Conservation (phyloP, 1,140 invertebrate genomes). For the Drosophila erecta region DNA sequence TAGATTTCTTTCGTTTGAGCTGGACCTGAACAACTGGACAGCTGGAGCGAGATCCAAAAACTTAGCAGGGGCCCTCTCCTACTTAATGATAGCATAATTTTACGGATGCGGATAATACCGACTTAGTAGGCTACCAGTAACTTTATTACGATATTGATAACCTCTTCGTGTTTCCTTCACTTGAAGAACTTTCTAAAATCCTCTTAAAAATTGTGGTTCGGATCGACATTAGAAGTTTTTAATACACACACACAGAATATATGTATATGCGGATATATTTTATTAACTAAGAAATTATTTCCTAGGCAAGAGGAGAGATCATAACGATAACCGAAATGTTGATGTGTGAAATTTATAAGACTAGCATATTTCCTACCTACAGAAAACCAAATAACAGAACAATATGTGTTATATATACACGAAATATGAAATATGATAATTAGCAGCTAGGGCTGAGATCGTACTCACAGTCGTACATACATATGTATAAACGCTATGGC, state of each 20-base stretch:
- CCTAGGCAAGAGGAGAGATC: conserved; percentile 38
- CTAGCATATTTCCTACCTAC: conserved; percentile 84
- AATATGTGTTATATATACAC: conserved; percentile 62
- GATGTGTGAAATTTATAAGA: conserved; percentile 85
- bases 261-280: conserved; percentile 68
- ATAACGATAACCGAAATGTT: conserved; percentile 77
- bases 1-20: conserved; percentile 77
- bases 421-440: conserved; percentile 24
- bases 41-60: conserved; percentile 35
- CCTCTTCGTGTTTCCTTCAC: conserved; percentile 63
- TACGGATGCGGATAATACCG: conserved; percentile 12
- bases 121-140: conserved; percentile 42
- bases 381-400: conserved; percentile 17
- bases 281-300: conserved; percentile 77
- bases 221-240: conserved; percentile 73
- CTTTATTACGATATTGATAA: conserved; percentile 26
- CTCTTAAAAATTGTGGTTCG: conserved; percentile 65
- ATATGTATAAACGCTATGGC: conserved; percentile 20
- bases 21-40: conserved; percentile 33
- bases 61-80: conserved; percentile 21
- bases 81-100: conserved; percentile 36
- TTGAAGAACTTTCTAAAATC: conserved; percentile 41
- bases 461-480: conserved; percentile 52
- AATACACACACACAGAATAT: conserved; percentile 46
- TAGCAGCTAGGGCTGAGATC: conserved; percentile 69